These are phyloP conservation scores for Phymatocera aterrima DNA, from an alignment of 2,888 invertebrate genomes.

Conservation along the genomic window DNA sequence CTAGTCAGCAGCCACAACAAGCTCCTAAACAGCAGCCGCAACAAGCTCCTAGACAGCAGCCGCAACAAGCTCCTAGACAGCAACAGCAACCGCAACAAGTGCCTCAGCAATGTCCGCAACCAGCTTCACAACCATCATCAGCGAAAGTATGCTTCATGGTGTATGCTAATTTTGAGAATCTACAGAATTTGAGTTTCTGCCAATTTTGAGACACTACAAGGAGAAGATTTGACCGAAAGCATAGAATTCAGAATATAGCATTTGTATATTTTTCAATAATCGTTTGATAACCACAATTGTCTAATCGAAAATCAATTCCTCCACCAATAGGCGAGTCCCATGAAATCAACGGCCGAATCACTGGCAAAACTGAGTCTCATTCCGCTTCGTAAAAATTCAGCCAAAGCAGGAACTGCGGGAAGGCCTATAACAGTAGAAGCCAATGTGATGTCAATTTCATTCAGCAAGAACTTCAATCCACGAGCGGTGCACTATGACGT, in stretches of 20 bases:
- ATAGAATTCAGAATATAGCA: neutral
- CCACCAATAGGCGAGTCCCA: neutral
- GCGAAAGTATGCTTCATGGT: neutral
- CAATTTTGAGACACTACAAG: neutral
- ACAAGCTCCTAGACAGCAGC: conserved; percentile 11
- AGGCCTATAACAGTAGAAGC: conserved; percentile 76
- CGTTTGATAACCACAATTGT: neutral
- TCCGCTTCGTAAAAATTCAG: conserved; percentile 57
- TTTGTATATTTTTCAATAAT: neutral
- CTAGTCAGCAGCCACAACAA: conserved; percentile 36
- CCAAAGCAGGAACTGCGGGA: conserved; percentile 71
- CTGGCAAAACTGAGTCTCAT: conserved; percentile 52
- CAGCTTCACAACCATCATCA: conserved; percentile 12
- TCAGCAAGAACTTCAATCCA: conserved; percentile 73
- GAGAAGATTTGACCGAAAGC: neutral
- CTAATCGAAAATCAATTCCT: neutral
- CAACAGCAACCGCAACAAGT: conserved; percentile 34
- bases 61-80: conserved; percentile 38
- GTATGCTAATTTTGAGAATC: neutral
- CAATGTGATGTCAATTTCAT: conserved; percentile 81
- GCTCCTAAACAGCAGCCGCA: conserved; percentile 28
- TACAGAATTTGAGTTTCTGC: neutral
- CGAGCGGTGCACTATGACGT: conserved; percentile 89
- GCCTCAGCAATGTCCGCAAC: conserved; percentile 34
- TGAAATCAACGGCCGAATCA: conserved; percentile 27